Conservation (phyloP, 23 tunicate species). For the Ascidia mentula region DNA sequence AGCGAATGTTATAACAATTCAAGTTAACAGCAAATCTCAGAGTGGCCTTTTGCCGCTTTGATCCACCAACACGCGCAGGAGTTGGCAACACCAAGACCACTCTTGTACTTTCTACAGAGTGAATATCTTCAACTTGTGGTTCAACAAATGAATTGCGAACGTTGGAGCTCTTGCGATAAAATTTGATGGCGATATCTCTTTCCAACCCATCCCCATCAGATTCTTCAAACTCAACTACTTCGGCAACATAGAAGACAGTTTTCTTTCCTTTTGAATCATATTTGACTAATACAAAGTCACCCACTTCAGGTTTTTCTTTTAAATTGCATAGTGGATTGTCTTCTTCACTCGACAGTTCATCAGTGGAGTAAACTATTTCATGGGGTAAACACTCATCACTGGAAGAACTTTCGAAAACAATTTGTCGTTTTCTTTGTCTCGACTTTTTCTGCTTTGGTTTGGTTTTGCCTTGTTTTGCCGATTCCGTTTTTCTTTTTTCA, state of each 20-base stretch:
- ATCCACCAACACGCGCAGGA: no score
- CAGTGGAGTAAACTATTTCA: slow-evolving; percentile 6
- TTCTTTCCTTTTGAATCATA: slow-evolving; percentile 10
- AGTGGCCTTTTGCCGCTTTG: no score
- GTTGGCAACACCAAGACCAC: no score
- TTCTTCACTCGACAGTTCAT: slow-evolving; percentile 14
- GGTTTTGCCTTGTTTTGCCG: neutral
- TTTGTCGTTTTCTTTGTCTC: slow-evolving; percentile 16
- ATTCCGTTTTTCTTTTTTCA: neutral
- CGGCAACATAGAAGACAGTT: neutral
- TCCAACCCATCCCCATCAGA: neutral
- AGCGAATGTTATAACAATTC: no score
- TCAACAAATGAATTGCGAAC: slow-evolving; percentile 11
- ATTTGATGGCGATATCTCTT: slow-evolving; percentile 12
- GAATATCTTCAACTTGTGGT: slow-evolving; percentile 8
- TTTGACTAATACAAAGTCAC: slow-evolving; percentile 4
- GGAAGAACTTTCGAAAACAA: slow-evolving; percentile 16
- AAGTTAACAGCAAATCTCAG: no score
- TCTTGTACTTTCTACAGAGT: neutral
- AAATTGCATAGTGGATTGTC: neutral
- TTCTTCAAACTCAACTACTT: slow-evolving; percentile 1
- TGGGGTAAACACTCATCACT: slow-evolving; percentile 17
- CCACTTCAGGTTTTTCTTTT: slow-evolving; percentile 6
- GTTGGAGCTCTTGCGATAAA: slow-evolving; percentile 8
- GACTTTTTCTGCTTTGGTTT: neutral